Evolutionary conservation across 2,888 invertebrate genomes (phyloP), one percentile per base, ranked within the genome.

Genomic region (Brenthis ino): DNA sequence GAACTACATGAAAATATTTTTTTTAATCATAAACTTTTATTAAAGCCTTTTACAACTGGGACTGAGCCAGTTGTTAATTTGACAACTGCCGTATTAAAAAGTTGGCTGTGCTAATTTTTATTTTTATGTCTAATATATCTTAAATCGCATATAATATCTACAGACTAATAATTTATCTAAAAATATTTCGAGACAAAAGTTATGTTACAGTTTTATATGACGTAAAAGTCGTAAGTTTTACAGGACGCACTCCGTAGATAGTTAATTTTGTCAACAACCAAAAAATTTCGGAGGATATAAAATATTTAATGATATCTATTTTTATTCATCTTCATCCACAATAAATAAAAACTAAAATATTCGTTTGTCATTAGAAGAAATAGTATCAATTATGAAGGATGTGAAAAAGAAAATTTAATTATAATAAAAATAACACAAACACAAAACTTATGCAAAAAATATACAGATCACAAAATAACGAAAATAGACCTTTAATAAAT

Each of bases 241-340:
- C 66, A 63, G 24, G 12, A 1, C 60, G 48, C 1, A n/a, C 11
- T n/a, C n/a, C 12, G 3, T 47, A 4, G n/a, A 24, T 37, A 57
- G 47, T 66, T 54, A 69, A 66, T 57, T 57, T 57, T 69, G 57
- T 66, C 69, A 64, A 61, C 69, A 61, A 55, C 47, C 55, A 13
- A 63, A 66, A 66, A 53, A 43, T 47, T 65, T 48, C 43, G 28
- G 13, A 28, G 13, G 20, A n/a, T 58, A 11, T 24, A 47, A 24
- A 48, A 60, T 28, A 50, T 50, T 60, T 11, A n/a, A 14, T n/a
- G 37, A n/a, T 56, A 56, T 20, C 55, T 48, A 47, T 60, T 60
- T 58, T 60, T 11, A 28, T 24, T 14, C 24, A n/a, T 28, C n/a
- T 60, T 48, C 3, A n/a, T 43, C 8, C 8, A 1, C 47, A 1